A percentile compares a stretch with the other conserved stretches of the same genome.
Evolutionary conservation across 2,888 invertebrate species (phyloP).

Genomic region (Leptinotarsa haldemani): DNA sequence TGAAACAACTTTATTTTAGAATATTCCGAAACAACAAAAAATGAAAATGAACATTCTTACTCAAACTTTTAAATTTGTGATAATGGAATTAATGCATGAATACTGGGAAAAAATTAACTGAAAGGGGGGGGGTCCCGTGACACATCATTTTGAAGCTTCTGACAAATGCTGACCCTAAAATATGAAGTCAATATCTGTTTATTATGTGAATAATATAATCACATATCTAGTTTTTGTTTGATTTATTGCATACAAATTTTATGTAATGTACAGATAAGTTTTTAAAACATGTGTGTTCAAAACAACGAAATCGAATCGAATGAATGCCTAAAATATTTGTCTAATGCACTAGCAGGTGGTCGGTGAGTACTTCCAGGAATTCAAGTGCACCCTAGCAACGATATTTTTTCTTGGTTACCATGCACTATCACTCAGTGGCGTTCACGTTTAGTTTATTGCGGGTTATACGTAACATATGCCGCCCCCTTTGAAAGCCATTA

Average conservation of each 20-base stretch:
- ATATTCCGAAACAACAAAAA: too few relatives aligned
- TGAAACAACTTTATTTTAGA: too few relatives aligned
- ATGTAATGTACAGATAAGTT: background rate
- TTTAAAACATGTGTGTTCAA: background rate
- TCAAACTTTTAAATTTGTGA: too few relatives aligned
- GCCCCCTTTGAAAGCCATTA: constrained; percentile 24
- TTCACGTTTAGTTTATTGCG: background rate
- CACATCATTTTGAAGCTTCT: too few relatives aligned
- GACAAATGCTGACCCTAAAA: too few relatives aligned
- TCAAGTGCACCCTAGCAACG: background rate
- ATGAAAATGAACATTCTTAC: too few relatives aligned
- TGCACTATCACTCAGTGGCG: background rate
- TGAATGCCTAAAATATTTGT: too few relatives aligned
- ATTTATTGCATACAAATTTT: background rate
- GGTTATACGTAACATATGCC: background rate
- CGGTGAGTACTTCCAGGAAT: background rate
- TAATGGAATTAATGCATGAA: too few relatives aligned
- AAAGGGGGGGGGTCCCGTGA: too few relatives aligned
- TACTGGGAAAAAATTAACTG: too few relatives aligned
- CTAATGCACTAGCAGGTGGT: background rate
- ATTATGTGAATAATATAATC: background rate
- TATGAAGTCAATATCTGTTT: too few relatives aligned
- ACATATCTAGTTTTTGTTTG: background rate
- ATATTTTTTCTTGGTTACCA: background rate
- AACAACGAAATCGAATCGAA: background rate